Conservation (phyloP, 2,797 vertebrate genomes). For the Coregonus ussuriensis region DNA sequence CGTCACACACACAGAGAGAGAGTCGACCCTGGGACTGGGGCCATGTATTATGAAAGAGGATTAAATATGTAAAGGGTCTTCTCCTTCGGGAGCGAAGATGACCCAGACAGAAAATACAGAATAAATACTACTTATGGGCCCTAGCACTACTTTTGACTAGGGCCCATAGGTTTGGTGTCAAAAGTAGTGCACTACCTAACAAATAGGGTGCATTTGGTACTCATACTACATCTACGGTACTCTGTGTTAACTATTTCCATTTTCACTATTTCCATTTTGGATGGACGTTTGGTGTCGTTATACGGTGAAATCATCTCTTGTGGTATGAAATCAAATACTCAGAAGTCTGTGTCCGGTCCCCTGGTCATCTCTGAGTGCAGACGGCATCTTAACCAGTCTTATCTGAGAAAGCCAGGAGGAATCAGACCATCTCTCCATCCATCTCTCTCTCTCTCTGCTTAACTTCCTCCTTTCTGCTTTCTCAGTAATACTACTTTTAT, state of each 20-base stretch:
- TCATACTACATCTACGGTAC: no score
- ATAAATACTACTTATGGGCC: no score
- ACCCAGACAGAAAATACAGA: conserved; percentile 40
- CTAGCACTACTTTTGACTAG: not conserved
- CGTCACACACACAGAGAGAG: no score
- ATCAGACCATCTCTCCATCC: conserved; percentile 5
- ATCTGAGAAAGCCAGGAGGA: conserved; percentile 45
- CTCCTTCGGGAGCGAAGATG: conserved; percentile 49
- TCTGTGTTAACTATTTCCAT: not conserved
- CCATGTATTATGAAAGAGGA: no score
- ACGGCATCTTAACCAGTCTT: conserved; percentile 36
- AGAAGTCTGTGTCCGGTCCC: conserved; percentile 26
- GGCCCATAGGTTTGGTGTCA: no score
- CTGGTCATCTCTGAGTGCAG: conserved; percentile 27
- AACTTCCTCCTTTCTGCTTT: conserved; percentile 13
- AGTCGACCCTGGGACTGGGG: no score
- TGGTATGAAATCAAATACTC: not conserved
- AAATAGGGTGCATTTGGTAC: no score
- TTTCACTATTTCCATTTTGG: not conserved
- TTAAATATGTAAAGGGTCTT: conserved; percentile 60
- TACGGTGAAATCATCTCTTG: not conserved
- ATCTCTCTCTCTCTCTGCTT: conserved; percentile 21
- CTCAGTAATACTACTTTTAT: not conserved
- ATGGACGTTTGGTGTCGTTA: not conserved
- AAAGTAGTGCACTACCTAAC: not conserved